Evolutionary conservation across 2,888 invertebrate species (phyloP).

Genomic region (Nomada hirtipes): DNA sequence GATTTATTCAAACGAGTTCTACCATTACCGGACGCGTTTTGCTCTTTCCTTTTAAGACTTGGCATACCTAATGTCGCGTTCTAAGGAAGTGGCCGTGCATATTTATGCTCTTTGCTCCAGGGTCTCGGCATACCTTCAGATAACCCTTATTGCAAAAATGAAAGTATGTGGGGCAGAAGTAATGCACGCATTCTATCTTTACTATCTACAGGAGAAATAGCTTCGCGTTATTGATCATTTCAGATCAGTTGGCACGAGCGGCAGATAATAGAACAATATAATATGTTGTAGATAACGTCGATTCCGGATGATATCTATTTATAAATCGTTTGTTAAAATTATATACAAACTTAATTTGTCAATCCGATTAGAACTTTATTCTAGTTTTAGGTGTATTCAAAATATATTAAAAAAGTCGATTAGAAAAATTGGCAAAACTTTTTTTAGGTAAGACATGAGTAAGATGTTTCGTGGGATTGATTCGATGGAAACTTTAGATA

Average conservation of each 20-base stretch:
- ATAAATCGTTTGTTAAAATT: not conserved
- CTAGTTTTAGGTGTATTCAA: not conserved
- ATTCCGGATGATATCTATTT: not conserved
- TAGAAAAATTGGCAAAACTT: no score
- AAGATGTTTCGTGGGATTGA: no score
- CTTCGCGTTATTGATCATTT: not conserved
- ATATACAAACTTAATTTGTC: not conserved
- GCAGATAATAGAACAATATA: not conserved
- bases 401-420: no score
- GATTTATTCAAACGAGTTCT: conserved; percentile 60
- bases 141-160: conserved; percentile 48
- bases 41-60: conserved; percentile 54
- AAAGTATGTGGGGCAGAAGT: conserved; percentile 59
- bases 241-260: not conserved
- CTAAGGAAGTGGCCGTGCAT: conserved; percentile 66
- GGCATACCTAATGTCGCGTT: conserved; percentile 59
- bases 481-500: no score
- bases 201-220: not conserved
- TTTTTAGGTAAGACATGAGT: no score
- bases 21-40: conserved; percentile 61
- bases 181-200: conserved; percentile 35
- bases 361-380: not conserved
- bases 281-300: not conserved
- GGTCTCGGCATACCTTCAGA: conserved; percentile 48
- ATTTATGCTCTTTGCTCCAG: conserved; percentile 60